A percentile compares a stretch with the other conserved stretches of the same genome.
Evolutionary conservation across 1,140 invertebrate species (phyloP).

Genomic region (Geopemphigus sp.): DNA sequence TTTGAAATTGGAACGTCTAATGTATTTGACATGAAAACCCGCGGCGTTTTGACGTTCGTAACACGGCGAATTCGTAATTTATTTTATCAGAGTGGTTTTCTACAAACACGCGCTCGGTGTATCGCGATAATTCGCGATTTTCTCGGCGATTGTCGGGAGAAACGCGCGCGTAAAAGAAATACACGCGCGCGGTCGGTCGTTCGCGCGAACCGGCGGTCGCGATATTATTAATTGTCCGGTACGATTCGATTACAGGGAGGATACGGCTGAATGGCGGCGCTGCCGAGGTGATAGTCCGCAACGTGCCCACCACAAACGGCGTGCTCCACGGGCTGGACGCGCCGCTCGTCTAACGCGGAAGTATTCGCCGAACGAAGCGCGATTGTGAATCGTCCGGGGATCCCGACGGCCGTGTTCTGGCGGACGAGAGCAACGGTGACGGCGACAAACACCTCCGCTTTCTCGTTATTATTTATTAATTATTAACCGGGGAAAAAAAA

Average conservation of each 20-base stretch:
- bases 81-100: no score
- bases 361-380: no score
- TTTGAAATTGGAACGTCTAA: no score
- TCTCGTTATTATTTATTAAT: constrained; percentile 16
- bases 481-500: no score
- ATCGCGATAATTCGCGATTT: neutral
- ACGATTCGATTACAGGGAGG: constrained; percentile 62
- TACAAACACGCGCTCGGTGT: neutral
- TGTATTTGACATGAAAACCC: no score
- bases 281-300: constrained; percentile 71
- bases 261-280: constrained; percentile 77
- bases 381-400: neutral
- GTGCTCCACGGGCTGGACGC: constrained; percentile 82
- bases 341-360: neutral
- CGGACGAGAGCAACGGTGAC: neutral
- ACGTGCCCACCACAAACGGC: constrained; percentile 83
- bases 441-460: neutral
- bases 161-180: no score
- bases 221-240: neutral
- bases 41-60: no score
- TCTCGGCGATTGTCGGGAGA: no score
- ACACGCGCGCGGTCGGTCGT: no score
- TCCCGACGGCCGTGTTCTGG: no score
- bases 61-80: no score
- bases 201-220: neutral